These are phyloP conservation scores for Apis mellifera DNA, from an alignment of 1,140 invertebrate genomes.

Conservation along the genomic window Amel_HAv3.1 CM009931.2:5787001-5787500, in stretches of 20 bases:
- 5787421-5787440: constrained; percentile 5
- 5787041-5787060: not conserved
- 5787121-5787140: not conserved
- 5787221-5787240: too few relatives aligned
- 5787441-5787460: not conserved
- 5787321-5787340: too few relatives aligned
- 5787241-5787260: too few relatives aligned
- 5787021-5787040: not conserved
- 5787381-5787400: not conserved
- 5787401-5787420: not conserved
- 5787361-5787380: not conserved
- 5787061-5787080: not conserved
- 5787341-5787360: not conserved
- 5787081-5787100: not conserved
- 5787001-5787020: constrained; percentile 22
- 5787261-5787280: too few relatives aligned
- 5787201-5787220: too few relatives aligned
- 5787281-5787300: too few relatives aligned
- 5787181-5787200: not conserved
- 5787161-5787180: not conserved
- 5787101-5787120: not conserved
- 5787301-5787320: too few relatives aligned
- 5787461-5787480: not conserved
- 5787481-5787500: not conserved
- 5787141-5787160: not conserved